Conservation (phyloP, 2,797 vertebrate species). For the Enteromius afrohamiltoni region DNA sequence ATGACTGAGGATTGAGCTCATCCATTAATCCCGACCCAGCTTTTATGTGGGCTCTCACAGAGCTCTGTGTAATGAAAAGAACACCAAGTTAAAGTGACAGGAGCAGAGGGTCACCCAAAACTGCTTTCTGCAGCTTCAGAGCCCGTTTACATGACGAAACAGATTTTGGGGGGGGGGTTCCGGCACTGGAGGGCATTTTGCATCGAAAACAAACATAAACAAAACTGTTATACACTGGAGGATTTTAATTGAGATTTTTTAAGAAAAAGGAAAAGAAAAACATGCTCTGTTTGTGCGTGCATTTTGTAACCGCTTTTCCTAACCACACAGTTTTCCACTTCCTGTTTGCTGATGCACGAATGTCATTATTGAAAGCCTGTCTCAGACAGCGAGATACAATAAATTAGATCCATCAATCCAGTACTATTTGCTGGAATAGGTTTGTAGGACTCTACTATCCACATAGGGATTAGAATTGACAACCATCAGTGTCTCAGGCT, state of each 20-base stretch:
- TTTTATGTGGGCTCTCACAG: slow-evolving; percentile 29
- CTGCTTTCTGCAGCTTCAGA: neutral
- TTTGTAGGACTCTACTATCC: neutral
- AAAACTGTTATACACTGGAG: neutral
- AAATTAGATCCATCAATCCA: slow-evolving; percentile 20
- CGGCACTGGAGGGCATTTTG: neutral
- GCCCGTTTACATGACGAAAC: neutral
- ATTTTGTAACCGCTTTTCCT: neutral
- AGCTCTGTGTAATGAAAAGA: slow-evolving; percentile 5
- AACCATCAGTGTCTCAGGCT: neutral
- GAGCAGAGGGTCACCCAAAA: slow-evolving; percentile 14
- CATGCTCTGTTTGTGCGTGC: neutral
- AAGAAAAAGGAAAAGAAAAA: neutral
- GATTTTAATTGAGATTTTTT: neutral
- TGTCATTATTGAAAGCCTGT: slow-evolving; percentile 28
- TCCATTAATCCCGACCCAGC: slow-evolving; percentile 30
- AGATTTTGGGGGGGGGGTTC: neutral
- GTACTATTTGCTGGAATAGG: slow-evolving; percentile 10
- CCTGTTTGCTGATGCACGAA: slow-evolving; percentile 37
- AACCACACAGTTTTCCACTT: slow-evolving; percentile 27
- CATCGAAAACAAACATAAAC: neutral
- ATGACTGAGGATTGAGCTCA: slow-evolving; percentile 46
- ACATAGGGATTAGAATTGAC: neutral
- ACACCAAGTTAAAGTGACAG: neutral
- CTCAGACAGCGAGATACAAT: neutral